A percentile compares a stretch with the other conserved stretches of the same genome.
These are phyloP conservation scores for Drosophila greeni DNA, from an alignment of 2,888 invertebrate species.

Conservation along the genomic window DNA sequence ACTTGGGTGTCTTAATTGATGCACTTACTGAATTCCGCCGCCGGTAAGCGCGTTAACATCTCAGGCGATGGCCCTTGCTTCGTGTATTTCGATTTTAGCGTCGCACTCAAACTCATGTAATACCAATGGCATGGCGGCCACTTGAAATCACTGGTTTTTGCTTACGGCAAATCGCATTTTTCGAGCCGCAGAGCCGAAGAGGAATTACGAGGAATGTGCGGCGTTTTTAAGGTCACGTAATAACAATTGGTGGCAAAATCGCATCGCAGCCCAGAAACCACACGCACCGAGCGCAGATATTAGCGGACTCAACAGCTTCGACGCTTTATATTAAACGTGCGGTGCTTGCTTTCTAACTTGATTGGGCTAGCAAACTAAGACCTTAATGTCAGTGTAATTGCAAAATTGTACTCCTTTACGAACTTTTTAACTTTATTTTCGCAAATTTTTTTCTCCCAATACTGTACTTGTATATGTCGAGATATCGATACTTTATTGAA, in stretches of 20 bases:
- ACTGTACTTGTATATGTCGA: background rate
- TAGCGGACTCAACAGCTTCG: background rate
- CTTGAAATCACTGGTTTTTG: conserved; percentile 5
- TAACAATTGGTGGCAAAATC: conserved; percentile 63
- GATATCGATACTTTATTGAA: background rate
- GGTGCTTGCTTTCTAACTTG: too few relatives aligned
- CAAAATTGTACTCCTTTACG: conserved; percentile 37
- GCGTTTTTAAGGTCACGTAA: conserved; percentile 71
- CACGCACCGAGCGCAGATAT: conserved; percentile 2
- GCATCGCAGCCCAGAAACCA: conserved; percentile 37
- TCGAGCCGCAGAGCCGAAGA: background rate
- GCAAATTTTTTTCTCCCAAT: conserved; percentile 11
- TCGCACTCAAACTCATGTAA: conserved; percentile 1
- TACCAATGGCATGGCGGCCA: conserved; percentile 15
- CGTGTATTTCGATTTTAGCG: conserved; percentile 9
- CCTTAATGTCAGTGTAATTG: background rate
- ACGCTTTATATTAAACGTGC: background rate
- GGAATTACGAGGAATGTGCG: conserved; percentile 49
- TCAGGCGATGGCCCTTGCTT: conserved; percentile 10
- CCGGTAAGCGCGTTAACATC: conserved; percentile 29
- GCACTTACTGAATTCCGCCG: conserved; percentile 12
- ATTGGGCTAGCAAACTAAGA: background rate
- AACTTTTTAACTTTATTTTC: conserved; percentile 38
- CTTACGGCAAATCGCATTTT: background rate
- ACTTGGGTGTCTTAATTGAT: conserved; percentile 16